These are phyloP conservation scores for Cheilosia grossa DNA, from an alignment of 2,888 invertebrate genomes.

Conservation along the genomic window DNA sequence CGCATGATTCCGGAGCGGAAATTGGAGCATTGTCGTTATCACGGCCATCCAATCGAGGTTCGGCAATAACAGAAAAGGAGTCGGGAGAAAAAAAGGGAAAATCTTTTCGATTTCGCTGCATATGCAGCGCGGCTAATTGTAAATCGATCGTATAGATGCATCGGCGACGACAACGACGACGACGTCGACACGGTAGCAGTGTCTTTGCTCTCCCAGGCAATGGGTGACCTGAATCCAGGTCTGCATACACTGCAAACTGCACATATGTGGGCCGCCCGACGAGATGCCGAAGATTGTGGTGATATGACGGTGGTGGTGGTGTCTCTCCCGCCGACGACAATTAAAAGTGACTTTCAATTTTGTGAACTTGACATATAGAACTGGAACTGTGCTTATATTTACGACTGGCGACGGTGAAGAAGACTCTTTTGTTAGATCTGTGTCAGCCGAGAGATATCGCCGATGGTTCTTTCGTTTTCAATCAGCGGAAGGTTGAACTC, in stretches of 20 bases:
- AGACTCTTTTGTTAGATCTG: constrained; percentile 8
- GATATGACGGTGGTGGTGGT: neutral
- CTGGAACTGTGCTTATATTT: constrained; percentile 12
- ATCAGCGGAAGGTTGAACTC: neutral
- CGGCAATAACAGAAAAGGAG: constrained; percentile 41
- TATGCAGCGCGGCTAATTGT: constrained; percentile 51
- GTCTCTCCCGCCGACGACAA: constrained; percentile 36
- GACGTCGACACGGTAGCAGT: constrained; percentile 16
- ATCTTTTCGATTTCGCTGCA: constrained; percentile 58
- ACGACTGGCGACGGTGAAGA: constrained; percentile 2
- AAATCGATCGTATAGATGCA: constrained; percentile 45
- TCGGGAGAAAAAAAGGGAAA: constrained; percentile 56
- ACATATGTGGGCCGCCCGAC: constrained; percentile 23
- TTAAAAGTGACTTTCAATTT: constrained; percentile 71
- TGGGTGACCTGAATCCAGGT: constrained; percentile 52
- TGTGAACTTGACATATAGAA: constrained; percentile 52
- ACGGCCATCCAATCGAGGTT: constrained; percentile 40
- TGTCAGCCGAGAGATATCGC: constrained; percentile 5
- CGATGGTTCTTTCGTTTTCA: constrained; percentile 3
- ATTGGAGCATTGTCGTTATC: constrained; percentile 67
- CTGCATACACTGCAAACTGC: constrained; percentile 2
- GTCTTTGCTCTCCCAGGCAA: constrained; percentile 47
- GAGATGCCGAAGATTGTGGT: constrained; percentile 33
- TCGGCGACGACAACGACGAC: constrained; percentile 10
- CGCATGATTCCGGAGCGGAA: constrained; percentile 47